Conservation (phyloP, 2,113 vertebrate species). For the Platysternon megacephalum region DNA sequence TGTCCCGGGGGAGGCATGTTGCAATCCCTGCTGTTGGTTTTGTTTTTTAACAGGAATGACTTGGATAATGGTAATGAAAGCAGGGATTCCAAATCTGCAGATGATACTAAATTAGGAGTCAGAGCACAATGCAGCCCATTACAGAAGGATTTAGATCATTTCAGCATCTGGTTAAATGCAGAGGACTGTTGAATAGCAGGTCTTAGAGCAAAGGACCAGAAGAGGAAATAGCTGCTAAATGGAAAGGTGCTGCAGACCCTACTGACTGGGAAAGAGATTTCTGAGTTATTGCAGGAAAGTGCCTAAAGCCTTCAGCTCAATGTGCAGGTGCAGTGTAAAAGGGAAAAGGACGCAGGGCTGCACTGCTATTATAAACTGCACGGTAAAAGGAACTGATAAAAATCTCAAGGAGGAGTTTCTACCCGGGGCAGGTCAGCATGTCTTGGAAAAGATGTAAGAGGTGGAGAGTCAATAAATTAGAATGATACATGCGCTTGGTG, state of each 20-base stretch:
- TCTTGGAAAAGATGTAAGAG: background rate
- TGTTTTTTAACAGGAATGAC: background rate
- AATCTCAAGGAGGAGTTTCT: background rate
- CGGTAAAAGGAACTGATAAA: background rate
- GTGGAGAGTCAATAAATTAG: background rate
- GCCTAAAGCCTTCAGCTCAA: background rate
- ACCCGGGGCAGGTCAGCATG: background rate
- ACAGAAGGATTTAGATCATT: background rate
- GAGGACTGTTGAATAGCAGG: constrained; percentile 23
- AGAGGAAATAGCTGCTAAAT: constrained; percentile 37
- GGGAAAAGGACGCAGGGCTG: background rate
- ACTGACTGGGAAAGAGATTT: constrained; percentile 26
- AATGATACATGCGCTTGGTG: background rate
- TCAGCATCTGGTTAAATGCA: constrained; percentile 15
- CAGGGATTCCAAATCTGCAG: accelerated
- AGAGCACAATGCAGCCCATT: background rate
- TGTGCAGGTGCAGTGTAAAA: constrained; percentile 33
- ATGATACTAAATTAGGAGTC: background rate
- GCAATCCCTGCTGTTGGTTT: background rate
- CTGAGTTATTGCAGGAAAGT: constrained; percentile 48
- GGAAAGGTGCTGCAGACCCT: background rate
- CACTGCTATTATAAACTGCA: background rate
- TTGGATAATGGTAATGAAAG: background rate
- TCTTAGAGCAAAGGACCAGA: background rate
- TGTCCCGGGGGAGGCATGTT: accelerated